These are phyloP conservation scores for Apocrypta bakeri DNA, from an alignment of 1,140 invertebrate species.

Conservation along the genomic window DNA sequence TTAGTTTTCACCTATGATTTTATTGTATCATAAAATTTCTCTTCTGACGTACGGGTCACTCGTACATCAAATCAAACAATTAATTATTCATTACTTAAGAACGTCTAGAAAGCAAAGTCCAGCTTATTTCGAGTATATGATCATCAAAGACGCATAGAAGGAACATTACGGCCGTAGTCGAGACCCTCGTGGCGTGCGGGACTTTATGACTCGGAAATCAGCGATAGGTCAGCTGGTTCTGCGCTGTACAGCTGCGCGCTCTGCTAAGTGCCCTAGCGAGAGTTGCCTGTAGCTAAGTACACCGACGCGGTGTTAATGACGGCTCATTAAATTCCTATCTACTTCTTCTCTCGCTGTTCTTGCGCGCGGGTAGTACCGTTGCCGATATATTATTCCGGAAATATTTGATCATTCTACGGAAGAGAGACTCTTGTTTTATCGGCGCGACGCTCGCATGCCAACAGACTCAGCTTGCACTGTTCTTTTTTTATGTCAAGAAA, in stretches of 20 bases:
- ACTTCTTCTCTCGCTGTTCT: neutral
- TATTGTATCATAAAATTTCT: neutral
- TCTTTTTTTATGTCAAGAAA: neutral
- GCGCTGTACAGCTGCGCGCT: neutral
- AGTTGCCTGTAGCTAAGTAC: neutral
- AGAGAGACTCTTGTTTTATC: neutral
- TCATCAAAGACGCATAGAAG: neutral
- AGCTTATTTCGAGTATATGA: neutral
- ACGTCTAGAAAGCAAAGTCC: neutral
- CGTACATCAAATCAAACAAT: neutral
- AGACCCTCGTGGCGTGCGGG: neutral
- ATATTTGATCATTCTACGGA: neutral
- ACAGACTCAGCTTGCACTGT: neutral
- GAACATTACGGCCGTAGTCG: neutral
- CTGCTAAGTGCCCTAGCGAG: neutral
- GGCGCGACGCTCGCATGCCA: neutral
- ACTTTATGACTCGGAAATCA: slow-evolving; percentile 27
- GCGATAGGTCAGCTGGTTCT: neutral
- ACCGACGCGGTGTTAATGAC: slow-evolving; percentile 23
- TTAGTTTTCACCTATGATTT: neutral
- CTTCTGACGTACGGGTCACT: neutral
- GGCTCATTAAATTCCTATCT: slow-evolving; percentile 34
- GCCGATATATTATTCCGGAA: slow-evolving; percentile 30
- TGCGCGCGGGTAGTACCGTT: neutral
- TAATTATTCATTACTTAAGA: neutral